phyloP scores from a whole-genome alignment of 2,797 vertebrate genomes.

The Syngnathus rostellatus region DNA sequence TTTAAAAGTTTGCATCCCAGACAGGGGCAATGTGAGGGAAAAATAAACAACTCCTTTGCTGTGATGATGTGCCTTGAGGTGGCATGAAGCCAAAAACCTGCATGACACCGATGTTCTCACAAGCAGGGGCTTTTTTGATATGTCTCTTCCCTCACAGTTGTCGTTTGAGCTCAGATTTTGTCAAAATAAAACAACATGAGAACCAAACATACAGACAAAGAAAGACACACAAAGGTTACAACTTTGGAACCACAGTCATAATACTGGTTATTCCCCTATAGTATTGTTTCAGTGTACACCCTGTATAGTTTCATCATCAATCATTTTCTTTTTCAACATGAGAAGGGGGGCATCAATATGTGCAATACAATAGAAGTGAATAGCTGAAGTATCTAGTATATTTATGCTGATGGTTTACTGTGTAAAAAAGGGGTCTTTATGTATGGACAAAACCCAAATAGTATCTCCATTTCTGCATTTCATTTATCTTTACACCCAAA shows the following conservation, averaged over 20 bases:
- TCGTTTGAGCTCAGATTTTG: neutral
- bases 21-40: constrained; percentile 22
- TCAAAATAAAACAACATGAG: neutral
- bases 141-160: constrained; percentile 11
- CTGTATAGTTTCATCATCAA: neutral
- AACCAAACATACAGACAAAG: neutral
- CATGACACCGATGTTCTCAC: constrained; percentile 35
- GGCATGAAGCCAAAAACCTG: constrained; percentile 34
- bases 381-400: neutral
- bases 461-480: neutral
- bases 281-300: neutral
- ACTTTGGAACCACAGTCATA: neutral
- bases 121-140: constrained; percentile 41
- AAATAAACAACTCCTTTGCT: constrained; percentile 31
- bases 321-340: neutral
- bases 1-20: constrained; percentile 28
- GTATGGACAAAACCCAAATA: neutral
- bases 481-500: neutral
- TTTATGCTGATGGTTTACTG: neutral
- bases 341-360: neutral
- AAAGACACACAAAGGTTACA: neutral
- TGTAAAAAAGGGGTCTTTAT: neutral
- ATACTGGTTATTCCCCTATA: neutral
- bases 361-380: neutral
- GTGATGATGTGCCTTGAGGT: constrained; percentile 25